These are phyloP conservation scores for Hypocryptadius cinnamomeus DNA, from an alignment of 2,113 vertebrate species.

Conservation along the genomic window DNA sequence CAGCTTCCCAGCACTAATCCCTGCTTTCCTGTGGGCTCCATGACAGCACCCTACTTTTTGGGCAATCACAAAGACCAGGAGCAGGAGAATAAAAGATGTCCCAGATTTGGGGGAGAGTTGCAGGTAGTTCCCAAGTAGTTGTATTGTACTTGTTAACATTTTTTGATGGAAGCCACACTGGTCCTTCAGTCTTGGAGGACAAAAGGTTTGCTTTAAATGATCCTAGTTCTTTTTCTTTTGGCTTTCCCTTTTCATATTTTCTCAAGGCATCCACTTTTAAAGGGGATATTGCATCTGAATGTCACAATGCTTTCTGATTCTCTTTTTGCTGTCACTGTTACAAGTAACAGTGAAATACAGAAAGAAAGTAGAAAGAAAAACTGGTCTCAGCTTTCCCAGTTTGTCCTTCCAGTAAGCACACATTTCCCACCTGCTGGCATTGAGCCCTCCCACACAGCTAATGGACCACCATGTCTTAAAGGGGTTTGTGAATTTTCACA, in stretches of 20 bases:
- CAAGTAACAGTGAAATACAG: not conserved
- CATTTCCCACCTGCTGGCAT: not conserved
- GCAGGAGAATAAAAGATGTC: not conserved
- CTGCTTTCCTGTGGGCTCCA: not conserved
- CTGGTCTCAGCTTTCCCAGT: not conserved
- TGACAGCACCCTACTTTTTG: not conserved
- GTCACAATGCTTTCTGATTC: not conserved
- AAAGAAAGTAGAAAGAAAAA: not conserved
- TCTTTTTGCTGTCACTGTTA: not conserved
- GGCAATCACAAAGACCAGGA: not conserved
- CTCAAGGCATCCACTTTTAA: not conserved
- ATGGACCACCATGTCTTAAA: not conserved
- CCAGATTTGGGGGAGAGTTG: not conserved
- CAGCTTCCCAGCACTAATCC: not conserved
- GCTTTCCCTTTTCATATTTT: not conserved
- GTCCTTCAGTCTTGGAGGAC: not conserved
- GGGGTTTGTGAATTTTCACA: not conserved
- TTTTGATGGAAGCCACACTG: not conserved
- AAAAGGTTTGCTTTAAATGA: not conserved
- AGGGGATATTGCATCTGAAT: not conserved
- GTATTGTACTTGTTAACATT: not conserved
- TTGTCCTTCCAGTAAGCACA: not conserved
- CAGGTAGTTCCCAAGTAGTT: not conserved
- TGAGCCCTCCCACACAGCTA: not conserved
- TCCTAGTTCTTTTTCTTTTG: not conserved